Base-by-base conservation (phyloP, 30 jellyfish, hydroid and myxozoan species). In the Phacellophora camtschatica region DNA sequence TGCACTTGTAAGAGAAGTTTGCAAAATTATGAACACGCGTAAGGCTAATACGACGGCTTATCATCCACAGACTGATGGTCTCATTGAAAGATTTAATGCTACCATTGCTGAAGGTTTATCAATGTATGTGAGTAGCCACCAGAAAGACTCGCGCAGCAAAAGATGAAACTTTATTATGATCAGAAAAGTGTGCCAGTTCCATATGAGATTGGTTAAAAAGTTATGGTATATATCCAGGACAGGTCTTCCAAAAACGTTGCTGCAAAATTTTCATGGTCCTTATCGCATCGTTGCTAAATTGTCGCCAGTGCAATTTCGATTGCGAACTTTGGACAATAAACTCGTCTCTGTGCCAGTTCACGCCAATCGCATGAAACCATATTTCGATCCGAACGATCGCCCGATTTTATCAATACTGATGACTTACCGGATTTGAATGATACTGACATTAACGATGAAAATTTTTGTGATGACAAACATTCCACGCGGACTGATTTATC, bases 111-210 rank as follows among this genome's bases (percentile, higher is more conserved):
- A 67, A 27, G 25, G 28, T 67, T 4, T 56, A 72, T 16, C 56
- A 30, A 63, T 30, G 56, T 5, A 15, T 12, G 55, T 16, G 31
- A 22, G 15, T 63, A 3, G 34, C 34, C 18, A 31, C 56, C 6
- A n/a, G 48, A 8, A 67, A 67, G 18, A 67, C 82, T 67, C 25
- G 82, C 82, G 3, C 64, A 67, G 48, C 67, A 67, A 39, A 36
- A 43, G 23, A 67, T 37, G 90, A 78, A 78, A 58, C 30, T 20
- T 10, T 84, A 78, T 12, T 59, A 59, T 50, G 90, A 78, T 33
- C 22, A 49, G 25, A n/a, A 30, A 25, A 33, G 55, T 32, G 46
- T 74, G 2, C 81, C 70, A 1, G 73, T 64, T 55, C 3, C n/a
- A n/a, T n/a, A n/a, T n/a, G n/a, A n/a, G n/a, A n/a, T n/a, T n/a